Conservation (phyloP, 1,140 invertebrate genomes). For the Pseudomyrmex dendroicus region DNA sequence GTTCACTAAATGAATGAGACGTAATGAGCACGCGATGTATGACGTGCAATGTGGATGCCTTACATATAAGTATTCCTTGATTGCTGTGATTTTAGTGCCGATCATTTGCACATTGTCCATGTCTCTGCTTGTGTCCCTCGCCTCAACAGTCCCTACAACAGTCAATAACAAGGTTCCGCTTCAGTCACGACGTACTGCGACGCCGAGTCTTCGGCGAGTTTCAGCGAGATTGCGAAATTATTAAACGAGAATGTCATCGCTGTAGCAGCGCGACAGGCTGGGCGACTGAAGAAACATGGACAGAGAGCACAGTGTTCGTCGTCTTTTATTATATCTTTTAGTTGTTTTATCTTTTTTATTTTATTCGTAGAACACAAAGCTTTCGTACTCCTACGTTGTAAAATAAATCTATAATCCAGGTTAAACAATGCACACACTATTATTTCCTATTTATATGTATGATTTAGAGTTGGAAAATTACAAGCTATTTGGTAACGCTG, state of each 20-base stretch:
- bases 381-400: neutral
- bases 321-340: conserved; percentile 10
- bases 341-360: conserved; percentile 13
- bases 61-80: conserved; percentile 86
- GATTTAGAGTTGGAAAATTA: neutral
- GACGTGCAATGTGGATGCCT: conserved; percentile 76
- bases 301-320: conserved; percentile 68
- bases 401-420: neutral
- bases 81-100: conserved; percentile 85
- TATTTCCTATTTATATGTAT: neutral
- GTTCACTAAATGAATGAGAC: conserved; percentile 48
- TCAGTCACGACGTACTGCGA: conserved; percentile 76
- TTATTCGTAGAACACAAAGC: conserved; percentile 23
- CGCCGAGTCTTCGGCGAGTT: conserved; percentile 64
- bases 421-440: neutral
- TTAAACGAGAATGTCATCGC: conserved; percentile 73
- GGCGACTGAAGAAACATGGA: conserved; percentile 82
- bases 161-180: conserved; percentile 81
- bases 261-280: conserved; percentile 77
- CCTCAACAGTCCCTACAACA: conserved; percentile 84
- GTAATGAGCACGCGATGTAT: conserved; percentile 45
- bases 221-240: conserved; percentile 64
- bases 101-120: conserved; percentile 86
- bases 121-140: conserved; percentile 83
- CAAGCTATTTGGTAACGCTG: too few species aligned